Evolutionary conservation across 2,113 vertebrate genomes (phyloP).

Genomic region (Thermophis baileyi): DNA sequence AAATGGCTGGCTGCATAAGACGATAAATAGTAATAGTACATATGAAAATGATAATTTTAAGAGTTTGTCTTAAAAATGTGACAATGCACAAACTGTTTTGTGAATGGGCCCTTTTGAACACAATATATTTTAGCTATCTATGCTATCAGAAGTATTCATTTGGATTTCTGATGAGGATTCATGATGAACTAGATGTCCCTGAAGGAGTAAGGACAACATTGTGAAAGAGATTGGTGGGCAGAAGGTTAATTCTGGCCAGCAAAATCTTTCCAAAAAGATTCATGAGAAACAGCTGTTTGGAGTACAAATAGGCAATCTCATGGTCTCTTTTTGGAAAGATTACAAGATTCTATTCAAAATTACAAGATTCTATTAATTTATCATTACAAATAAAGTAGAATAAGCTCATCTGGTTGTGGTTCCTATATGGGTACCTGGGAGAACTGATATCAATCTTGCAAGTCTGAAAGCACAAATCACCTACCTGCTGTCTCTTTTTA

Average conservation of each 20-base stretch:
- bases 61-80: neutral
- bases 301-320: no score
- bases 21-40: constrained; percentile 39
- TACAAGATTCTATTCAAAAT: no score
- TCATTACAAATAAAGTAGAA: neutral
- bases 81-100: neutral
- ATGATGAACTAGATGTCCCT: neutral
- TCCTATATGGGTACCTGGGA: neutral
- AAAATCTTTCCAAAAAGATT: neutral
- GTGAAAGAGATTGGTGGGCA: neutral
- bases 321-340: no score
- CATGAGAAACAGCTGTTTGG: neutral
- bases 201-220: neutral
- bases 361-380: neutral
- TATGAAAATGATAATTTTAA: constrained; percentile 47
- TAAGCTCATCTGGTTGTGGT: neutral
- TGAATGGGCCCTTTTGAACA: neutral
- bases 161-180: neutral
- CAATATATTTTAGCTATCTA: neutral
- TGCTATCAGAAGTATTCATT: neutral
- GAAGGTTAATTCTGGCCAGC: neutral
- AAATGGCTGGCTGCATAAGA: constrained; percentile 33
- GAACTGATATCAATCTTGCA: neutral
- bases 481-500: neutral
- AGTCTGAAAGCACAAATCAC: neutral